A percentile compares a stretch with the other conserved stretches of the same genome.
phyloP scores from a whole-genome alignment of 2,113 vertebrate species.

The Bagarius yarrelli region DNA sequence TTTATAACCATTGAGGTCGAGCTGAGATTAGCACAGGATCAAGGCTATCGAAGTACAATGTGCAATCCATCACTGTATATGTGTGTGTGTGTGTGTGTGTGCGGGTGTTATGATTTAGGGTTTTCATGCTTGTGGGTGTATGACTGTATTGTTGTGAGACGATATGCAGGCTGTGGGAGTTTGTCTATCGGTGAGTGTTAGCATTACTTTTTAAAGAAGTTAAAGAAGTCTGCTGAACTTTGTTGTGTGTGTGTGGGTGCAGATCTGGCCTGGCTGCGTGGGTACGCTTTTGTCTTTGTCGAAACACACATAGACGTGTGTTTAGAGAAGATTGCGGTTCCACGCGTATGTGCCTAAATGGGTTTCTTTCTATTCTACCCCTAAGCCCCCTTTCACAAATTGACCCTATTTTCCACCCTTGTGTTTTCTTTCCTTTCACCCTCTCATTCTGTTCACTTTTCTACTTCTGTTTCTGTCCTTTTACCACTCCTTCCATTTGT shows the following conservation, averaged over 20 bases:
- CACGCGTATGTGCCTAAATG: slow-evolving; percentile 66
- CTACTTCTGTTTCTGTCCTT: neutral
- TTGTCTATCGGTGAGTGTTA: slow-evolving; percentile 20
- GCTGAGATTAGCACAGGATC: slow-evolving; percentile 45
- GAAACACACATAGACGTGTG: slow-evolving; percentile 51
- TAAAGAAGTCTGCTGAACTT: slow-evolving; percentile 29
- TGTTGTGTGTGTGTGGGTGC: slow-evolving; percentile 30
- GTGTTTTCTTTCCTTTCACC: slow-evolving; percentile 24
- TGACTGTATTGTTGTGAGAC: slow-evolving; percentile 11
- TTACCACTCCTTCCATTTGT: neutral
- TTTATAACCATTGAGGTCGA: slow-evolving; percentile 46
- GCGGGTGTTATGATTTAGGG: slow-evolving; percentile 1
- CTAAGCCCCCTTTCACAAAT: slow-evolving; percentile 35
- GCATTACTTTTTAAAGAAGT: slow-evolving; percentile 38
- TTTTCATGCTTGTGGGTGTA: slow-evolving; percentile 22
- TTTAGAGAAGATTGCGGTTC: slow-evolving; percentile 69
- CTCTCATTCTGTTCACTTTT: neutral
- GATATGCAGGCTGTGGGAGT: slow-evolving; percentile 35
- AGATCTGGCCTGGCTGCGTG: slow-evolving; percentile 36
- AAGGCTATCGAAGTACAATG: slow-evolving; percentile 30
- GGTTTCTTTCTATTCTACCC: slow-evolving; percentile 60
- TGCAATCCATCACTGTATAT: slow-evolving; percentile 31
- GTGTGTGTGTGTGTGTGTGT: slow-evolving; percentile 2
- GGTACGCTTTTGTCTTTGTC: slow-evolving; percentile 53
- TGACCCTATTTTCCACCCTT: slow-evolving; percentile 39